A percentile compares a stretch with the other conserved stretches of the same genome.
Conservation (phyloP, 2,888 invertebrate species). For the Megaustenia siamemsis region DNA sequence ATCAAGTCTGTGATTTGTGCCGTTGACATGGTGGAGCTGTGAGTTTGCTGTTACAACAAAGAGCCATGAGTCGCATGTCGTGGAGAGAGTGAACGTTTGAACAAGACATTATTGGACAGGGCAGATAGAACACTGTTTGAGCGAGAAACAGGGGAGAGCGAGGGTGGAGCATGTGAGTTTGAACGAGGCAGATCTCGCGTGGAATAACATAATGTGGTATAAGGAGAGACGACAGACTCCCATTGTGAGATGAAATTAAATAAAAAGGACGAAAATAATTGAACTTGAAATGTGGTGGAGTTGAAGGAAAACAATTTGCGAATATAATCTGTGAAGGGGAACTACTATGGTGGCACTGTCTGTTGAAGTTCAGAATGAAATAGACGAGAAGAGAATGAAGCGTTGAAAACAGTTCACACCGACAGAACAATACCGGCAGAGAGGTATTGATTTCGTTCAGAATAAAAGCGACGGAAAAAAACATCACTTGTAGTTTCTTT, state of each 20-base stretch:
- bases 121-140: neutral
- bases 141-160: neutral
- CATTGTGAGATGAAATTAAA: conserved; percentile 10
- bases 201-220: neutral
- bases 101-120: conserved; percentile 22
- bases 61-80: conserved; percentile 19
- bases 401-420: too few relatives aligned
- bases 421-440: too few relatives aligned
- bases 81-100: neutral
- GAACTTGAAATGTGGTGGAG: too few relatives aligned
- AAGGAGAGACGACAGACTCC: neutral
- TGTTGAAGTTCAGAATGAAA: too few relatives aligned
- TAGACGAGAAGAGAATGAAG: too few relatives aligned
- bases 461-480: too few relatives aligned
- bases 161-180: neutral
- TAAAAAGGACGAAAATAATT: conserved; percentile 2
- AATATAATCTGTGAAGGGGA: too few relatives aligned
- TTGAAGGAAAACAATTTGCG: too few relatives aligned
- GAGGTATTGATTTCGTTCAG: too few relatives aligned
- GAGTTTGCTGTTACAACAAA: conserved; percentile 48
- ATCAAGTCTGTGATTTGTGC: neutral
- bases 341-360: too few relatives aligned
- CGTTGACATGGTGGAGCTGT: neutral
- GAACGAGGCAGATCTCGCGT: neutral
- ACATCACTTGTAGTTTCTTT: too few relatives aligned